phyloP scores from a whole-genome alignment of 2,888 invertebrate genomes.

The Synergus gifuensis region DNA sequence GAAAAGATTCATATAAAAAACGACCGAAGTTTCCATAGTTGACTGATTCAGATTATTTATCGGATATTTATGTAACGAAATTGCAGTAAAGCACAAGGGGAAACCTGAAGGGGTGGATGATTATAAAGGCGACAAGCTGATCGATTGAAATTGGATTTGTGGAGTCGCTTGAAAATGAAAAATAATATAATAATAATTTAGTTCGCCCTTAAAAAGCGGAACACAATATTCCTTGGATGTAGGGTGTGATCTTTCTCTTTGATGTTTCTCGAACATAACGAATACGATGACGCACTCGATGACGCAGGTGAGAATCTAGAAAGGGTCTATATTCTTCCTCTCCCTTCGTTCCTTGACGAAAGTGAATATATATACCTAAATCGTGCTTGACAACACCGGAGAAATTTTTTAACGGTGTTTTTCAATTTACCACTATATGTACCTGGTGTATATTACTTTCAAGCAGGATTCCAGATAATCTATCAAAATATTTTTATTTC shows the following conservation, averaged over 20 bases:
- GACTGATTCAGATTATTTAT: background rate
- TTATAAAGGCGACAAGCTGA: background rate
- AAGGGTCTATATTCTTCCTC: slow-evolving; percentile 16
- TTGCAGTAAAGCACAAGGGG: background rate
- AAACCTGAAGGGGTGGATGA: slow-evolving; percentile 2
- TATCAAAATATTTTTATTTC: no score
- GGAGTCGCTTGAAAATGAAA: background rate
- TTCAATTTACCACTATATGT: slow-evolving; percentile 12
- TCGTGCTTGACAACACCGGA: slow-evolving; percentile 31
- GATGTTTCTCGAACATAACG: slow-evolving; percentile 1
- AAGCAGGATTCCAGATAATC: background rate
- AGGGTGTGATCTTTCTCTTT: background rate
- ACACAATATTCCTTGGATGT: slow-evolving; percentile 2
- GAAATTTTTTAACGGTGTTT: slow-evolving; percentile 30
- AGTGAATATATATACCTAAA: slow-evolving; percentile 31
- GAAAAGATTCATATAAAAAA: background rate
- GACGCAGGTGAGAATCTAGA: slow-evolving; percentile 37
- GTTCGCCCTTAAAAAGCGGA: background rate
- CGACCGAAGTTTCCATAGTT: background rate
- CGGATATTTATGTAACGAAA: background rate
- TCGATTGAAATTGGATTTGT: slow-evolving; percentile 29
- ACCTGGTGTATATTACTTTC: background rate
- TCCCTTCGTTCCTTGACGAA: slow-evolving; percentile 21
- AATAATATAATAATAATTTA: slow-evolving; percentile 31
- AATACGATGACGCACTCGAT: slow-evolving; percentile 32